Evolutionary conservation across 1,140 invertebrate species (phyloP), one percentile per base, ranked within the genome.

Genomic region (Apis florea): DNA sequence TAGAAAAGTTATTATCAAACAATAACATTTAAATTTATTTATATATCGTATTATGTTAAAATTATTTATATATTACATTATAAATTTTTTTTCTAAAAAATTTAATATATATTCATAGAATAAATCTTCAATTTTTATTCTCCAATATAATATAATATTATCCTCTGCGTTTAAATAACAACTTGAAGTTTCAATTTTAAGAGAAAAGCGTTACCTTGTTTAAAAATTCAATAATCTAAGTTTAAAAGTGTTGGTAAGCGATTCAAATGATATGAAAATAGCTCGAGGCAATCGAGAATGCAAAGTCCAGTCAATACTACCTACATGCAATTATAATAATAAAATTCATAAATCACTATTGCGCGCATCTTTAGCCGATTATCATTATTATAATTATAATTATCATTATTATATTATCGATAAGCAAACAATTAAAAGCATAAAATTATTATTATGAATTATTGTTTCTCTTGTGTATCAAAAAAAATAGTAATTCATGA

Each of bases 301-400:
- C 47, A 53, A 8, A 21, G 49, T 26, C 51, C 15, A 51, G 31
- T n/a, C 4, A 49, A 47, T 63, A 63, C 40, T 21, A 24, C 19
- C 40, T 21, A 24, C 19, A 8, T 51, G 31, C 24, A 72, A 79
- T 79, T 79, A 71, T 12, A 49, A 63, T 72, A 63, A 72, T 72
- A 21, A 40, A 19, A 10, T 21, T n/a, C n/a, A n/a, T n/a, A n/a
- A n/a, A 21, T 47, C 68, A 9, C 31, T 2, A 21, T 68, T n/a
- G 24, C 56, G 9, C 8, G 19, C 49, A 24, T 73, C 58, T 19
- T 26, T 12, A 26, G 9, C n/a, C 51, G 47, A 73, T 73, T 56
- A 66, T 56, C 51, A 15, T 74, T 12, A n/a, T 80, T 80, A 31
- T 31, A 31, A 0, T n/a, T n/a, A n/a, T n/a, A 1, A 31, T 31